These are phyloP conservation scores for Neotoma lepida DNA, from an alignment of 2,113 vertebrate genomes.

Conservation along the genomic window DNA sequence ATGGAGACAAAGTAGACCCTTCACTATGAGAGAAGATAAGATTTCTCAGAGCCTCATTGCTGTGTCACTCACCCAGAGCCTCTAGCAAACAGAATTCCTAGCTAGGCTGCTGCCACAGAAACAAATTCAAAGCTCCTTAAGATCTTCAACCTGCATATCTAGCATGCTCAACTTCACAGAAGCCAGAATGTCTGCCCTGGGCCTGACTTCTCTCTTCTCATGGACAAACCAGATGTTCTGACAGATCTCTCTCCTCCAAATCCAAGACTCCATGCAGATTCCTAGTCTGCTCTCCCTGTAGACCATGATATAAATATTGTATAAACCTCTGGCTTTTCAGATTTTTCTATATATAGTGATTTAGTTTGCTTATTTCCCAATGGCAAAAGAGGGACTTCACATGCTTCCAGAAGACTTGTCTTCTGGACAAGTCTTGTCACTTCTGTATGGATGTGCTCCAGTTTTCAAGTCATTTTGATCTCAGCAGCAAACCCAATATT, in stretches of 20 bases:
- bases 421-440: too few species aligned
- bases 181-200: neutral
- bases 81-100: conserved; percentile 38
- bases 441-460: neutral
- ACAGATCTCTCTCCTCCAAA: neutral
- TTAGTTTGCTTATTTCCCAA: neutral
- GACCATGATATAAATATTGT: neutral
- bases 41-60: neutral
- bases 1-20: neutral
- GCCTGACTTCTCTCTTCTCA: neutral
- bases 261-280: neutral
- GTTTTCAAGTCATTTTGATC: neutral
- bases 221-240: neutral
- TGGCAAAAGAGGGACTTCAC: neutral
- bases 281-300: neutral
- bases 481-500: conserved; percentile 25
- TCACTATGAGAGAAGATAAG: neutral
- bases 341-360: neutral
- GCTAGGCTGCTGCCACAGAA: neutral
- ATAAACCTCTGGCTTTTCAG: neutral
- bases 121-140: conserved; percentile 18
- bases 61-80: neutral
- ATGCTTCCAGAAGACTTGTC: neutral
- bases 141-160: neutral
- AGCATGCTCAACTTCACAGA: neutral